These are phyloP conservation scores for Crenuchus spilurus DNA, from an alignment of 2,797 vertebrate genomes.

Conservation along the genomic window DNA sequence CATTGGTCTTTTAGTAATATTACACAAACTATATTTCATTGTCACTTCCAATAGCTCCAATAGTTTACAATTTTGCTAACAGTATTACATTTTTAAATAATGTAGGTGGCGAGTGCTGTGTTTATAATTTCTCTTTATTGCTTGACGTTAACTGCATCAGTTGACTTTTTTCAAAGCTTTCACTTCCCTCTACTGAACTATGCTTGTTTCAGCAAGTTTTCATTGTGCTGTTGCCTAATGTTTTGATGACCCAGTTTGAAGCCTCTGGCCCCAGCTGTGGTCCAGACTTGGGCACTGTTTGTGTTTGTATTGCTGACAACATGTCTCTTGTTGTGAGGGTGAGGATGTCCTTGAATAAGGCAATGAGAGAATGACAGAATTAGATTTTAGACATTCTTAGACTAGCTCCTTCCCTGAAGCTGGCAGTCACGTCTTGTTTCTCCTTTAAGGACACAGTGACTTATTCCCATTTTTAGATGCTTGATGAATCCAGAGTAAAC, in stretches of 20 bases:
- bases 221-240: constrained; percentile 17
- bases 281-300: constrained; percentile 8
- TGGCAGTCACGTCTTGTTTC: background rate
- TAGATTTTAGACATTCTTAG: constrained; percentile 16
- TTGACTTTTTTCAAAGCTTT: background rate
- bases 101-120: background rate
- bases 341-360: constrained; percentile 36
- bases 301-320: constrained; percentile 18
- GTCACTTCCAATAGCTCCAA: no score
- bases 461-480: background rate
- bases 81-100: no score
- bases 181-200: background rate
- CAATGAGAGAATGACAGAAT: constrained; percentile 8
- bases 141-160: background rate
- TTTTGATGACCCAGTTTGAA: constrained; percentile 47
- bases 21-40: no score
- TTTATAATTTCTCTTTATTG: background rate
- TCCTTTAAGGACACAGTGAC: background rate
- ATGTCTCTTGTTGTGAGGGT: constrained; percentile 19
- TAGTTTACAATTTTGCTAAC: no score
- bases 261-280: constrained; percentile 30
- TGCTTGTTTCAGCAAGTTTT: constrained; percentile 33
- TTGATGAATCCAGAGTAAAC: background rate
- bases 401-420: background rate
- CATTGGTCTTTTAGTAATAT: no score